Evolutionary conservation across 2,113 vertebrate genomes (phyloP), one percentile per base, ranked within the genome.

Genomic region (Eptesicus fuscus): DNA sequence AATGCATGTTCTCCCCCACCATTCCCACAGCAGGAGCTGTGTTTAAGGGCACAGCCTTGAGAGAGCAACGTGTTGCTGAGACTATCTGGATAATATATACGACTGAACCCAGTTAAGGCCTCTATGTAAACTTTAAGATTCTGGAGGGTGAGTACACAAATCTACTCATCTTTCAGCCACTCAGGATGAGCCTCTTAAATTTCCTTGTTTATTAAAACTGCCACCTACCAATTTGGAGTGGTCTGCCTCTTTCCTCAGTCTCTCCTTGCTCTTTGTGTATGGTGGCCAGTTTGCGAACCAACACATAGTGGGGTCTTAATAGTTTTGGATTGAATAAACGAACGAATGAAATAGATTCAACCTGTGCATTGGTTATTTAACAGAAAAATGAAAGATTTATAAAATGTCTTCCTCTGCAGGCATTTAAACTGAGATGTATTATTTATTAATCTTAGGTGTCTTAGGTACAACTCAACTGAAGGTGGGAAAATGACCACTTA

Each of bases 321-420:
- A 80, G 44, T 96, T 93, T 92, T 53, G 35, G 28, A 73, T 35
- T 67, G 20, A 93, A 42, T 70, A 37, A 28, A 86, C n/a, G 32
- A 91, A 91, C 5, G 25, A 87, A 82, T 93, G 47, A 69, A 92
- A 86, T 44, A 88, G 22, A 79, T 69, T 90, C 47, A 73, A 44
- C 8, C 30, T 74, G 10, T 91, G 10, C 14, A 84, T 83, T 70
- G 11, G n/a, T 83, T 78, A 71, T 49, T 76, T 42, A 92, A 71
- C 2, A 77, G 47, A 8, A 37, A 53, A 80, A 37, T 71, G n/a
- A 86, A 3, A 5, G 22, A 83, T 59, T 90, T 96, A 79, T 44
- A 59, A 69, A 83, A 51, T 20, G 67, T 96, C 23, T 83, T 76
- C 30, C 35, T 93, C 17, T 73, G n/a, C 3, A 88, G 61, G 14